Evolutionary conservation across 2,797 vertebrate species (phyloP).

Genomic region (Lagothrix lagotricha): DNA sequence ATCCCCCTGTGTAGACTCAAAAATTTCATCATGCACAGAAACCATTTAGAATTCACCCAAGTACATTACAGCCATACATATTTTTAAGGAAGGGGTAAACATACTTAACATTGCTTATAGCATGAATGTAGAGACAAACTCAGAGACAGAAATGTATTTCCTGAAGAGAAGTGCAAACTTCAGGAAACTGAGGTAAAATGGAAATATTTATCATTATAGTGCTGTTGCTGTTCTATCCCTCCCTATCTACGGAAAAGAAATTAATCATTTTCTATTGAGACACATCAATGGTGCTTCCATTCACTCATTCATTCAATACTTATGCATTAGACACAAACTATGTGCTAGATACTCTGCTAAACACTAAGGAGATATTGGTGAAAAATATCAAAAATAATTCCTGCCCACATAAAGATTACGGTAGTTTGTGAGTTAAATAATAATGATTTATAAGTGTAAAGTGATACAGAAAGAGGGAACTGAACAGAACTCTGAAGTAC

Average conservation of each 20-base stretch:
- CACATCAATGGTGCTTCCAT: neutral
- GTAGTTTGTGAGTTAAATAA: neutral
- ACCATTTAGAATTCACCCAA: neutral
- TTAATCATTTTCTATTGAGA: neutral
- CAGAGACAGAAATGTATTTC: neutral
- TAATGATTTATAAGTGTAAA: neutral
- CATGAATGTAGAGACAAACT: constrained; percentile 10
- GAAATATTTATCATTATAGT: neutral
- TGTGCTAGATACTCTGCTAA: neutral
- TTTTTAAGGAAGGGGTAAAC: constrained; percentile 12
- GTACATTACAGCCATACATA: neutral
- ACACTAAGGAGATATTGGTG: neutral
- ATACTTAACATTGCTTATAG: neutral
- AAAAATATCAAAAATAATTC: neutral
- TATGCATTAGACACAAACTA: neutral
- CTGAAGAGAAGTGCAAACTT: neutral
- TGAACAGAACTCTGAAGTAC: neutral
- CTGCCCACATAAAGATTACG: neutral
- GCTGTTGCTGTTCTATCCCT: neutral
- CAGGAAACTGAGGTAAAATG: neutral
- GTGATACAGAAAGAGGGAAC: neutral
- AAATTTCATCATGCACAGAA: neutral
- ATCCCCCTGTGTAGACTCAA: neutral
- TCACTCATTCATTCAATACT: neutral
- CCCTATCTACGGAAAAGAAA: neutral